These are phyloP conservation scores for Galleria mellonella DNA, from an alignment of 1,140 invertebrate genomes.

Conservation along the genomic window DNA sequence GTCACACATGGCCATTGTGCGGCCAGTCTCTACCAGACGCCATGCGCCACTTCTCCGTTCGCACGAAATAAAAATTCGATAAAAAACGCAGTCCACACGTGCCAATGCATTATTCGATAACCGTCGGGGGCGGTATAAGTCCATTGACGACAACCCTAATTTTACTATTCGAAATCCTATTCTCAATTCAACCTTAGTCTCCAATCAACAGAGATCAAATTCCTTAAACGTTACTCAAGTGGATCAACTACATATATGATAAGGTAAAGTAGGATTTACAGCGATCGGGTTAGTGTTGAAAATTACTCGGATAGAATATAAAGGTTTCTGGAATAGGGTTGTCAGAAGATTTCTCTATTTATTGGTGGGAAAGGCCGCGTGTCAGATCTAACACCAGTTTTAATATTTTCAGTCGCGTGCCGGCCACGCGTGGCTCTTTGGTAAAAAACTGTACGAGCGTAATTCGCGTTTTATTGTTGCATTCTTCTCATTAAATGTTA, in stretches of 20 bases:
- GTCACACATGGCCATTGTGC: constrained; percentile 23
- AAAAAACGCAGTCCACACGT: constrained; percentile 58
- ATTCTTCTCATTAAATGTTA: constrained; percentile 60
- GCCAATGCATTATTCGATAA: constrained; percentile 67
- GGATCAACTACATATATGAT: too few species aligned
- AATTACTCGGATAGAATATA: constrained; percentile 3
- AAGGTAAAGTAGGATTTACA: neutral
- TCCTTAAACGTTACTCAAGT: neutral
- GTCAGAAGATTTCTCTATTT: constrained; percentile 57
- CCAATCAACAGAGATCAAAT: constrained; percentile 5
- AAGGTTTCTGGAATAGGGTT: constrained; percentile 35
- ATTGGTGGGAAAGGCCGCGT: constrained; percentile 71
- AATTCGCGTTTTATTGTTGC: constrained; percentile 68
- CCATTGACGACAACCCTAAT: constrained; percentile 58
- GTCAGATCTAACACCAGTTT: constrained; percentile 72
- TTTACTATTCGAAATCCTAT: constrained; percentile 16
- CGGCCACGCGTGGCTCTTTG: constrained; percentile 54
- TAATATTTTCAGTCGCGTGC: constrained; percentile 67
- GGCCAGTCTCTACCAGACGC: constrained; percentile 49
- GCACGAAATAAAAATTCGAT: constrained; percentile 65
- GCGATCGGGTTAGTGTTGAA: constrained; percentile 3
- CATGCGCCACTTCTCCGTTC: constrained; percentile 46
- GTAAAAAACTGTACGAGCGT: constrained; percentile 65
- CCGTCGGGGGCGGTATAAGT: constrained; percentile 66
- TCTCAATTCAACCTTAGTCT: constrained; percentile 17